Evolutionary conservation across 2,113 vertebrate genomes (phyloP).

Genomic region (Tyto alba): DNA sequence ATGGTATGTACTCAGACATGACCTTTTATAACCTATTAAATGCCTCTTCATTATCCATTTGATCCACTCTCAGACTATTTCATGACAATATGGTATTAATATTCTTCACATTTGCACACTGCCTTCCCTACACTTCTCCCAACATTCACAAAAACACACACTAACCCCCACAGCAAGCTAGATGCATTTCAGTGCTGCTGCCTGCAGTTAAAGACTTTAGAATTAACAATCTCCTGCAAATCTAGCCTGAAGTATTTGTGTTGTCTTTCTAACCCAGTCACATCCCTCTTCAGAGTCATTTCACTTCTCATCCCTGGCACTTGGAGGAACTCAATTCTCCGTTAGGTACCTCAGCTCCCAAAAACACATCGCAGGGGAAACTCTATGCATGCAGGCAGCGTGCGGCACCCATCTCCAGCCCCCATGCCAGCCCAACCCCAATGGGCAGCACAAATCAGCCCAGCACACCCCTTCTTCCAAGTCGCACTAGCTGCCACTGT

Average conservation of each 20-base stretch:
- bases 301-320: not conserved
- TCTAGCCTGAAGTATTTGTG: not conserved
- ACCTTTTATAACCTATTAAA: not conserved
- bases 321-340: not conserved
- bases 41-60: not conserved
- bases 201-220: not conserved
- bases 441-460: not conserved
- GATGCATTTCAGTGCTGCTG: not conserved
- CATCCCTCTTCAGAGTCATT: not conserved
- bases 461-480: not conserved
- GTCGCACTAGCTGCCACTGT: not conserved
- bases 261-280: not conserved
- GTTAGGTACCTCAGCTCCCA: not conserved
- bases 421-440: not conserved
- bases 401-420: fast-evolving
- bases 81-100: not conserved
- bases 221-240: not conserved
- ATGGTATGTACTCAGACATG: not conserved
- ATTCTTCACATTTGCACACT: not conserved
- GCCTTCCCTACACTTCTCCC: not conserved
- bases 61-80: not conserved
- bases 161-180: not conserved
- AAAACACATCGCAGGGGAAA: not conserved
- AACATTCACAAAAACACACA: not conserved
- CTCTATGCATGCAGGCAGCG: fast-evolving